Percentiles rank a stretch among this genome's conserved stretches.
These are phyloP conservation scores for Anarsia innoxiella DNA, from an alignment of 2,888 invertebrate species.

Conservation along the genomic window DNA sequence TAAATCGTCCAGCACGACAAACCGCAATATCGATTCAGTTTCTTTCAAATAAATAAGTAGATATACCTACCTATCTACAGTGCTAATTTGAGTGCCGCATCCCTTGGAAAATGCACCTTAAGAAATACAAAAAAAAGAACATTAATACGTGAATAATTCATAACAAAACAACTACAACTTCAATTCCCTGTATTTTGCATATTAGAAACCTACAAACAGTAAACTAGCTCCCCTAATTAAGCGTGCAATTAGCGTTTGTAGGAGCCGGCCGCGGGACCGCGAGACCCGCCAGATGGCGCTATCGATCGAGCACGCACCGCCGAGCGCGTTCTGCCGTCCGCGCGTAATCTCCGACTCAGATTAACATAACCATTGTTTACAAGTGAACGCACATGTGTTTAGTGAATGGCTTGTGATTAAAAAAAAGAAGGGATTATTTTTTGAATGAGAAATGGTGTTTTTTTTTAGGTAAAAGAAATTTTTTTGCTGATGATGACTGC, in stretches of 20 bases:
- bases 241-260: constrained; percentile 1
- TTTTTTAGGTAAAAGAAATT: background rate
- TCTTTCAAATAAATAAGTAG: no score
- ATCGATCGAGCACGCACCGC: constrained; percentile 10
- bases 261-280: background rate
- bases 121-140: no score
- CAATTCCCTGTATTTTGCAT: no score
- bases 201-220: no score
- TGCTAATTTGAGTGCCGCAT: no score
- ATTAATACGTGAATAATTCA: no score
- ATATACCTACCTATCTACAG: no score
- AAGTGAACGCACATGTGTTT: constrained; percentile 38
- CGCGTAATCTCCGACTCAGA: constrained; percentile 51
- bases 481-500: no score
- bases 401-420: constrained; percentile 34
- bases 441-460: constrained; percentile 6
- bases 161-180: no score
- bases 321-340: constrained; percentile 38
- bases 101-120: no score
- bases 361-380: constrained; percentile 63
- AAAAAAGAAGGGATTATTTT: constrained; percentile 7
- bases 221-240: background rate
- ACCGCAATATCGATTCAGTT: no score
- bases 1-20: no score
- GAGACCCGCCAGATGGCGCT: constrained; percentile 11